Percentiles rank a stretch among this genome's conserved stretches.
phyloP scores from a whole-genome alignment of 2,113 vertebrate genomes.

The Phylloscopus trochiloides region DNA sequence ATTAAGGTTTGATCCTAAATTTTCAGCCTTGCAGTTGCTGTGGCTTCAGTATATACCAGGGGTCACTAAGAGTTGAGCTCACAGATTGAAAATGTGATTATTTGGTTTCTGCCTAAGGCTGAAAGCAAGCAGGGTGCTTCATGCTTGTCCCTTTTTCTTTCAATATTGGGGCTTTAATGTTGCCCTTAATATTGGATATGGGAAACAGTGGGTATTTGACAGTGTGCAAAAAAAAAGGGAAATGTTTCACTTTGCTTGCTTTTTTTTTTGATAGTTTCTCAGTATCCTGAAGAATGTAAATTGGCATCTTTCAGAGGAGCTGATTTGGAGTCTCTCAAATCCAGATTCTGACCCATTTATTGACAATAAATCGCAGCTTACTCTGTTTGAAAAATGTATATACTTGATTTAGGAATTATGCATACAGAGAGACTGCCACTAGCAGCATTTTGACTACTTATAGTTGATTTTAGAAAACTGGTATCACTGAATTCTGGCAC shows the following conservation, averaged over 20 bases:
- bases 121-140: neutral
- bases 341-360: neutral
- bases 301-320: neutral
- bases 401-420: neutral
- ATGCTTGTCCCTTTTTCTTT: neutral
- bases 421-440: neutral
- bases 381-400: neutral
- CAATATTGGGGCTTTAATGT: fast-evolving
- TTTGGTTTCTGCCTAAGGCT: neutral
- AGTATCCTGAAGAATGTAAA: neutral
- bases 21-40: neutral
- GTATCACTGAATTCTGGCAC: neutral
- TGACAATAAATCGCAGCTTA: neutral
- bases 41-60: neutral
- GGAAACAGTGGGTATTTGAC: neutral
- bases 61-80: neutral
- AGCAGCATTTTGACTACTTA: neutral
- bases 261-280: neutral
- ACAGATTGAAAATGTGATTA: neutral
- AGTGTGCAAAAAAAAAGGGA: neutral
- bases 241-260: neutral
- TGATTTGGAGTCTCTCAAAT: neutral
- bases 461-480: neutral
- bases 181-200: neutral
- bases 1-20: neutral